Evolutionary conservation across 2,888 invertebrate genomes (phyloP).

Genomic region (Magallana nippona): DNA sequence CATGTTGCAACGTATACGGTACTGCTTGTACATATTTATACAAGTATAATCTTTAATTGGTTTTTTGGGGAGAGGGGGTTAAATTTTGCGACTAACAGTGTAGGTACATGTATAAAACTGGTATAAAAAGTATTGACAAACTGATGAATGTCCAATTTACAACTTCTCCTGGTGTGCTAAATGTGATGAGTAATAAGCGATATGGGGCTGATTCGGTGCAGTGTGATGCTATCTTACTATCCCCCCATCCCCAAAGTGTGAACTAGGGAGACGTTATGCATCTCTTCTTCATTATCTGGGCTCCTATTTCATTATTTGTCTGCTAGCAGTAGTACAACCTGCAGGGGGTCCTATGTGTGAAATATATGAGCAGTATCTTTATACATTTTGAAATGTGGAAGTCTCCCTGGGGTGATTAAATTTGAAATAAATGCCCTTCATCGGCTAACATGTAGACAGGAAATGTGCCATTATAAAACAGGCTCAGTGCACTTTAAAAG

Average conservation of each 20-base stretch:
- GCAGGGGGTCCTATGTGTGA: not conserved
- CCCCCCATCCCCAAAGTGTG: not conserved
- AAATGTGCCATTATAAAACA: not conserved
- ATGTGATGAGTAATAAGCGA: constrained; percentile 2
- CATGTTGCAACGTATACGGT: no score
- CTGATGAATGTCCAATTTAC: no score
- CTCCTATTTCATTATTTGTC: constrained; percentile 7
- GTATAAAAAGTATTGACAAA: no score
- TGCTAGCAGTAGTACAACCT: not conserved
- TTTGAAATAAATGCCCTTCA: constrained; percentile 4
- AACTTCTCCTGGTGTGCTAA: not conserved
- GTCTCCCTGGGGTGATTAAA: not conserved
- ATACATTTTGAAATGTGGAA: no score
- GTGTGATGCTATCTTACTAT: not conserved
- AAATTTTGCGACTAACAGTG: no score
- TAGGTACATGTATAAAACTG: no score
- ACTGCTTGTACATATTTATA: no score
- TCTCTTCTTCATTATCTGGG: not conserved
- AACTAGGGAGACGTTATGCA: not conserved
- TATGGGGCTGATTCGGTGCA: not conserved
- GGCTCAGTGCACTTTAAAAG: not conserved
- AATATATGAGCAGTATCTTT: no score
- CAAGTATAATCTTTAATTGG: no score
- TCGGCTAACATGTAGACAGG: constrained; percentile 6
- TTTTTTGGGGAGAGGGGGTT: no score